Base-by-base conservation (phyloP, 2,113 vertebrate species). In the Megatriorchis doriae region DNA sequence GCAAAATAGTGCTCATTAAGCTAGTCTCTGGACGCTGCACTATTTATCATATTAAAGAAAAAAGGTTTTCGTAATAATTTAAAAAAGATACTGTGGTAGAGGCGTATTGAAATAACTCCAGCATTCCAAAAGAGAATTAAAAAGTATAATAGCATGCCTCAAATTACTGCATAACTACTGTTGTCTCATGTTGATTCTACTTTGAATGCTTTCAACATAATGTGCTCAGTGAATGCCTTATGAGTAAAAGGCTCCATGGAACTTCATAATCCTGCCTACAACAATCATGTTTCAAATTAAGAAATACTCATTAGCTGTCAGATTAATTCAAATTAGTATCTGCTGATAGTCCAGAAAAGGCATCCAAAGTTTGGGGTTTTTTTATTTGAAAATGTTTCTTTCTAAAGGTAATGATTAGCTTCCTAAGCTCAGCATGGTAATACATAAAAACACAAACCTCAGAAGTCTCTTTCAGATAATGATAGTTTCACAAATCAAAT, bases 341-440 rank as follows among this genome's bases (percentile, higher is more conserved):
- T 81, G 27, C 15, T 79, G 15, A n/a, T 72, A 81, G 21, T 67
- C 25, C 38, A 79, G 47, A 74, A 79, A 40, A 90, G 48, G 2
- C 25, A n/a, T 77, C 0, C 2, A 31, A 23, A 31, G 18, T 78
- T 65, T 9, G 13, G 4, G 0, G 0, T 5, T 70, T 55, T 31
- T 80, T 45, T 32, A 13, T 67, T 58, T 59, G n/a, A 72, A 65
- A 63, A 42, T 17, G 26, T 25, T 62, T 50, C 20, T 67, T 93
- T 84, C 34, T 62, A 48, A 66, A 70, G 36, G 13, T 66, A 7
- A 58, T 38, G 15, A 36, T 81, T 78, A 47, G 21, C 20, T 81
- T 87, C 13, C 22, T 55, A 16, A n/a, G 2, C 23, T 82, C 61
- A 72, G n/a, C 0, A 7, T 32, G 22, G 16, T 58, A 55, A 36